A percentile compares a stretch with the other conserved stretches of the same genome.
Evolutionary conservation across 1,140 invertebrate genomes (phyloP).

Genomic region (Hypsibius dujardini): DNA sequence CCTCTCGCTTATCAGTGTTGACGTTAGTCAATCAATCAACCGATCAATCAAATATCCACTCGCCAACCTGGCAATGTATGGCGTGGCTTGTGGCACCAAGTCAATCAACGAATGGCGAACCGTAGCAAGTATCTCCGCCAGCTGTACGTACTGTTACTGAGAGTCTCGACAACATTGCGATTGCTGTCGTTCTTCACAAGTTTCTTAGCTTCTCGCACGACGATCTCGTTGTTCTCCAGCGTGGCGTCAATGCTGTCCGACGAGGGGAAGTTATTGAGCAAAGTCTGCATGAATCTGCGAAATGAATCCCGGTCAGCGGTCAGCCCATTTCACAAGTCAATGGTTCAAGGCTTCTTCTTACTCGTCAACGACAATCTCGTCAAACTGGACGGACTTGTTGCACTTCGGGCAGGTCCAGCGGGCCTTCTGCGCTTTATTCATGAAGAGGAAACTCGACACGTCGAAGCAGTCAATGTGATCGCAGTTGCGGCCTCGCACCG

Average conservation of each 20-base stretch:
- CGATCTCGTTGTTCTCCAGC: background rate
- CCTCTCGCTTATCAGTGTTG: too few relatives aligned
- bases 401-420: constrained; percentile 14
- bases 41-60: too few relatives aligned
- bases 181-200: background rate
- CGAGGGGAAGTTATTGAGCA: background rate
- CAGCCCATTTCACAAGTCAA: background rate
- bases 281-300: background rate
- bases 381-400: constrained; percentile 14
- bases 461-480: constrained; percentile 16
- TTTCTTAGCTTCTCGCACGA: background rate
- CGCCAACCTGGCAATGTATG: too few relatives aligned
- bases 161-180: too few relatives aligned
- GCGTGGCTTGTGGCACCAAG: too few relatives aligned
- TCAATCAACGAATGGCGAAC: too few relatives aligned
- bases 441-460: constrained; percentile 1
- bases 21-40: too few relatives aligned
- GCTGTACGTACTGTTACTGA: too few relatives aligned
- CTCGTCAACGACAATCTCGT: constrained; percentile 17
- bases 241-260: constrained; percentile 3
- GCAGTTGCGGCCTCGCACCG: constrained; percentile 9
- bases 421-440: constrained; percentile 11
- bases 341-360: background rate
- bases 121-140: too few relatives aligned
- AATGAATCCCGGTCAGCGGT: background rate